Conservation (phyloP, 2,888 invertebrate species). For the Trissolcus japonicus region DNA sequence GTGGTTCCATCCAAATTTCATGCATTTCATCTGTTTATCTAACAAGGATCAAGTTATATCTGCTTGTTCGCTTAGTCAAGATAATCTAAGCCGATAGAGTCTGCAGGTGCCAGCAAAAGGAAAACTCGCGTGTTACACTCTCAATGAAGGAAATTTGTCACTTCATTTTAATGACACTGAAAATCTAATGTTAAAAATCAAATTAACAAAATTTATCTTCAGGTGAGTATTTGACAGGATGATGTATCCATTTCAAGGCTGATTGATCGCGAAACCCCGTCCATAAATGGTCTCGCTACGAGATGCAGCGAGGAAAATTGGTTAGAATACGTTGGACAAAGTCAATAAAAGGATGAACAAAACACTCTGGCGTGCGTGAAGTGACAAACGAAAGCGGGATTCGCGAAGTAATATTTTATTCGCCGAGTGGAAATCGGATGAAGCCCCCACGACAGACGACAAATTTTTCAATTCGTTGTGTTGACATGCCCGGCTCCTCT, state of each 20-base stretch:
- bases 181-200: too few relatives aligned
- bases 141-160: too few relatives aligned
- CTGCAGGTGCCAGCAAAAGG: too few relatives aligned
- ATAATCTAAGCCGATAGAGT: too few relatives aligned
- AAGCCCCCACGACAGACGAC: slow-evolving; percentile 55
- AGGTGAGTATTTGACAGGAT: too few relatives aligned
- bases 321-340: slow-evolving; percentile 44
- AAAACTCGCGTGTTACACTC: too few relatives aligned
- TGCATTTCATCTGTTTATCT: slow-evolving; percentile 13
- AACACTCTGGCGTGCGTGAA: slow-evolving; percentile 20
- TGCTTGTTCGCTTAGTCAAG: not conserved
- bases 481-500: slow-evolving; percentile 41
- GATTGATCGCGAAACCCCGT: slow-evolving; percentile 31
- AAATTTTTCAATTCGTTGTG: slow-evolving; percentile 57
- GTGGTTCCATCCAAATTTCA: not conserved
- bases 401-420: slow-evolving; percentile 55
- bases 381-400: slow-evolving; percentile 56
- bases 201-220: too few relatives aligned
- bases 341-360: slow-evolving; percentile 42
- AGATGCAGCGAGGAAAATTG: slow-evolving; percentile 37
- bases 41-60: slow-evolving; percentile 8
- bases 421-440: slow-evolving; percentile 60
- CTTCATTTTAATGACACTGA: too few relatives aligned
- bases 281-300: slow-evolving; percentile 28
- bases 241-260: slow-evolving; percentile 17